These are phyloP conservation scores for Dolichotis patagonum DNA, from an alignment of 2,113 vertebrate species.

Conservation along the genomic window DNA sequence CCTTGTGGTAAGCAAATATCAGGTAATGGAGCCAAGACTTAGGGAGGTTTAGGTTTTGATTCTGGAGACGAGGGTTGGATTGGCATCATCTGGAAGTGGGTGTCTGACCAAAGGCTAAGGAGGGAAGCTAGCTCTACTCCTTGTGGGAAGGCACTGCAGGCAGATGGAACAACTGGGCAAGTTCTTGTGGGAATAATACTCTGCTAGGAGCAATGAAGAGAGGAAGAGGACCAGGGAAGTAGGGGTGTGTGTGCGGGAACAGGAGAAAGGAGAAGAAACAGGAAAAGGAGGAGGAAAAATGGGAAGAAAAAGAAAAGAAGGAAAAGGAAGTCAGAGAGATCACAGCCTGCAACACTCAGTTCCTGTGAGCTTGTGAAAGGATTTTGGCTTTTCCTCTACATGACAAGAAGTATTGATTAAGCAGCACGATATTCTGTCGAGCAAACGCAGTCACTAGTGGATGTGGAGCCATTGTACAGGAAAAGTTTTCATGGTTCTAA, in stretches of 20 bases:
- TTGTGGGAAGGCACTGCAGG: no score
- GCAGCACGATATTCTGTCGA: neutral
- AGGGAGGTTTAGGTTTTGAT: rapidly evolving
- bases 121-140: no score
- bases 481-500: neutral
- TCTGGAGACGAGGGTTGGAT: neutral
- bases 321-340: neutral
- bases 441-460: no score
- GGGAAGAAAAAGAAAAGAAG: no score
- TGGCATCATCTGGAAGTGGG: no score
- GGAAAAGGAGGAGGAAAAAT: no score
- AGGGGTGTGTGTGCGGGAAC: neutral
- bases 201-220: neutral
- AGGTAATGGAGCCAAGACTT: neutral
- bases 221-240: no score
- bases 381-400: no score
- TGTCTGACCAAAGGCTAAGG: no score
- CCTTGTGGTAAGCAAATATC: neutral
- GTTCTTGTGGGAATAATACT: no score
- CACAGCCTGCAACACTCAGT: rapidly evolving
- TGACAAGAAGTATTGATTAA: neutral
- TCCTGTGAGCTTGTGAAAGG: no score
- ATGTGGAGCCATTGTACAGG: neutral
- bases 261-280: neutral
- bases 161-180: no score